These are phyloP conservation scores for Cladopsammia gracilis DNA, from an alignment of 64 coral and sea anemone species.

Conservation along the genomic window DNA sequence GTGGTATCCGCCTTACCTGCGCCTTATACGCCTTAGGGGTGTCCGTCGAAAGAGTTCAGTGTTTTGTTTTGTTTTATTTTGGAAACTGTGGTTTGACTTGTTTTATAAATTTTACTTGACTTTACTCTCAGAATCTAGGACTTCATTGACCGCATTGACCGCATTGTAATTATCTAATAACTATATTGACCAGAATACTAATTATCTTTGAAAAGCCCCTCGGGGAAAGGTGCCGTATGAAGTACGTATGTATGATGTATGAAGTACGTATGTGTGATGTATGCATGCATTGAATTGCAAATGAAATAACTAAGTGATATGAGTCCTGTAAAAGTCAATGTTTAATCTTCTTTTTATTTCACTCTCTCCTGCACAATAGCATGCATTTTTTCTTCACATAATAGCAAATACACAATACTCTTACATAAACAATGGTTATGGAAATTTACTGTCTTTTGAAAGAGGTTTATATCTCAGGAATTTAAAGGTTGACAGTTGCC, in stretches of 20 bases:
- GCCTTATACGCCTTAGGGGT: no score
- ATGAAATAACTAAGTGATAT: not conserved
- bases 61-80: not conserved
- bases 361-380: not conserved
- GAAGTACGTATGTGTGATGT: no score
- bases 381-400: not conserved
- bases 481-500: not conserved
- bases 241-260: no score
- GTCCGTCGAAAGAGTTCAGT: not conserved
- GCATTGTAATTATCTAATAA: no score
- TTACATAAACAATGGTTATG: conserved; percentile 6
- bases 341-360: not conserved
- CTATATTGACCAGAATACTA: no score
- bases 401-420: conserved; percentile 28
- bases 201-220: no score
- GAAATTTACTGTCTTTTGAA: conserved; percentile 24
- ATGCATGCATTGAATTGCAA: not conserved
- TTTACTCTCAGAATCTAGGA: no score
- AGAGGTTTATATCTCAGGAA: not conserved
- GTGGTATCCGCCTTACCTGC: no score
- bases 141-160: no score
- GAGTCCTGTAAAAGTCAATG: not conserved
- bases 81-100: not conserved
- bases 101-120: not conserved
- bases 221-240: no score